Evolutionary conservation across 1,140 invertebrate species (phyloP).

Genomic region (Ceratosolen solmsi): DNA sequence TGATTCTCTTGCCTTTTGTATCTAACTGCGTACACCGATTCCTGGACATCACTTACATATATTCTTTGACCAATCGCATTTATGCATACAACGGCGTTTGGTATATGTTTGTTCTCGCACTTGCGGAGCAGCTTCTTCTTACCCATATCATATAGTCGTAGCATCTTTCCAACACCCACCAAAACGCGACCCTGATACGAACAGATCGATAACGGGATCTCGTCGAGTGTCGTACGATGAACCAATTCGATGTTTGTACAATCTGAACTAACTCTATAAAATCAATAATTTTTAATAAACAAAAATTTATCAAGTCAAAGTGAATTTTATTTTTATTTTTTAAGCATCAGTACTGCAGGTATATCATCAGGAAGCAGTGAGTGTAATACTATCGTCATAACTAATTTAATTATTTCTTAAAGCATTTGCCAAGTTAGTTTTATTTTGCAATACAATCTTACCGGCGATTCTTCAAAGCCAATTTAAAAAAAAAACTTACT

Average conservation of each 20-base stretch:
- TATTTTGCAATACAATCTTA: no score
- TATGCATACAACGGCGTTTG: conserved; percentile 94
- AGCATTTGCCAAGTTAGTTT: no score
- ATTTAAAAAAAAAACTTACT: conserved; percentile 71
- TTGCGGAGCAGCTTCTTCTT: conserved; percentile 97
- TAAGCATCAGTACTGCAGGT: conserved; percentile 70
- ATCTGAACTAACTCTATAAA: conserved; percentile 77
- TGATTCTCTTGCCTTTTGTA: conserved; percentile 98
- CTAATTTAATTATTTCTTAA: no score
- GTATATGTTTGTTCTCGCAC: conserved; percentile 99
- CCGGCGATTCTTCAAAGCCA: no score
- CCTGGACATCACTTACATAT: conserved; percentile 96
- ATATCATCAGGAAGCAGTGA: conserved; percentile 65
- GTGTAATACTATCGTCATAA: conserved; percentile 66
- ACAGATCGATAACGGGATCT: conserved; percentile 91
- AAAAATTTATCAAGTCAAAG: not conserved
- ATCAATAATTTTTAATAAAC: not conserved
- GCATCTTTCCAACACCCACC: conserved; percentile 92
- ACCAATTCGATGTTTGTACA: conserved; percentile 90
- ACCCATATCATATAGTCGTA: conserved; percentile 97
- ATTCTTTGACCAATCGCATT: conserved; percentile 95
- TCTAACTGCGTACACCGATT: conserved; percentile 96
- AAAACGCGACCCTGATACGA: conserved; percentile 93
- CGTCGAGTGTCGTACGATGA: conserved; percentile 96
- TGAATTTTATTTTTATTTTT: not conserved